Evolutionary conservation across 2,888 invertebrate species (phyloP), one percentile per base, ranked within the genome.

Genomic region (Mythimna lalbum): DNA sequence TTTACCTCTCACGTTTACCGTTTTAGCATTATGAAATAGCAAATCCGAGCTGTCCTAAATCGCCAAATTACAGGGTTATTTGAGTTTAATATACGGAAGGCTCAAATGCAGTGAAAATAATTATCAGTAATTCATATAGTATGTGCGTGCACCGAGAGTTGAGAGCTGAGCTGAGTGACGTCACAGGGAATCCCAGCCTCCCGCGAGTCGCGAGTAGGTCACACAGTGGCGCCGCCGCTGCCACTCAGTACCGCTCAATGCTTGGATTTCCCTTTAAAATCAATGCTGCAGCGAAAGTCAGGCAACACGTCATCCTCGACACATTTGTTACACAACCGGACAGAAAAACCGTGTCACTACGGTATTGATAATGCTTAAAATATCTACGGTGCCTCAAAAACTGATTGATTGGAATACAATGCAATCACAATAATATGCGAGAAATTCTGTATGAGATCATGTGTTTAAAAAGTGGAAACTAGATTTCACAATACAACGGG

Each of bases 261-360:
- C 86, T 82, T 88, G 92, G 90, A 88, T 94, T 93, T 94, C 89
- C 93, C 90, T 89, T 84, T 85, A 78, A 82, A 75, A 73, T 80
- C 72, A 80, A 76, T 84, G 81, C 76, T 85, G 86, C 85, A 88
- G 95, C 94, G 95, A 95, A 95, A 95, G 95, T 92, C 88, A 77
- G 79, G 83, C 86, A 73, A 83, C 90, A 89, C 92, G 91, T 94
- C 94, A 94, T 88, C 88, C 87, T 88, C 88, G 86, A 85, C 89
- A 89, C 87, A 89, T 89, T 85, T 87, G 89, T 95, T 95, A 93
- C 92, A 92, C 93, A 94, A 93, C 87, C 90, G 91, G 90, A 90
- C 89, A 84, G 72, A 81, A 85, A 73, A 91, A 90, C 89, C 87
- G 90, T 92, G 93, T 90, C 91, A 91, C 88, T 88, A 87, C 81